Evolutionary conservation across 2,888 invertebrate genomes (phyloP).

Genomic region (Pristionchus exspectatus): DNA sequence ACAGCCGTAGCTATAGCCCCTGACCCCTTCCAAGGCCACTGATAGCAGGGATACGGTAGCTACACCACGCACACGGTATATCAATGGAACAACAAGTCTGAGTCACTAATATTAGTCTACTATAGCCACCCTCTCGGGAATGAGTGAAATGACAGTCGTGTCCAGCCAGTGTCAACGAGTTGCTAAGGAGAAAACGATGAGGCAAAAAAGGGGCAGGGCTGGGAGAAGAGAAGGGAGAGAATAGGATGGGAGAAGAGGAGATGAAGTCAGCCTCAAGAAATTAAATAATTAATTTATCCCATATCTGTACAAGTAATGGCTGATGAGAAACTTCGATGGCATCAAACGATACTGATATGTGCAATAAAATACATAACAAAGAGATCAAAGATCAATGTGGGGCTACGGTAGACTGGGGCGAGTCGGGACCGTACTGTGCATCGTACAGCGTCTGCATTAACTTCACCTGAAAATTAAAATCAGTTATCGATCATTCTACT

Average conservation of each 20-base stretch:
- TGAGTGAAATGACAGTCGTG: constrained; percentile 1
- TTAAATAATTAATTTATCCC: neutral
- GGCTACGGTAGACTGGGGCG: constrained; percentile 6
- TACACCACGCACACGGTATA: neutral
- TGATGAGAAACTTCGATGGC: neutral
- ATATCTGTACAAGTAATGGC: too few species aligned
- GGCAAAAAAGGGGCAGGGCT: neutral
- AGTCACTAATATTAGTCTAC: neutral
- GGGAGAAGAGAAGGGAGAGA: neutral
- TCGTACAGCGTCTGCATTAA: constrained; percentile 42
- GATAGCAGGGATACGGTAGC: neutral
- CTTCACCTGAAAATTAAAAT: constrained; percentile 35
- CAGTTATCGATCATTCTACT: neutral
- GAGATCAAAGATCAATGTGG: constrained; percentile 36
- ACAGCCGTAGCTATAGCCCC: neutral
- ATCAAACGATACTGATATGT: neutral
- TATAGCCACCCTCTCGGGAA: neutral
- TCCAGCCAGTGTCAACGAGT: constrained; percentile 11
- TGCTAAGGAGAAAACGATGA: constrained; percentile 20
- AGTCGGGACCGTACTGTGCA: constrained; percentile 18
- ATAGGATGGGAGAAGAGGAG: neutral
- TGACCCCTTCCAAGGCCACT: neutral
- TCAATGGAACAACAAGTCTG: neutral
- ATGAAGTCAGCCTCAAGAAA: neutral
- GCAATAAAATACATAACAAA: neutral